Base-by-base conservation (phyloP, 2,797 vertebrate species). In the Gobio occitaniae region DNA sequence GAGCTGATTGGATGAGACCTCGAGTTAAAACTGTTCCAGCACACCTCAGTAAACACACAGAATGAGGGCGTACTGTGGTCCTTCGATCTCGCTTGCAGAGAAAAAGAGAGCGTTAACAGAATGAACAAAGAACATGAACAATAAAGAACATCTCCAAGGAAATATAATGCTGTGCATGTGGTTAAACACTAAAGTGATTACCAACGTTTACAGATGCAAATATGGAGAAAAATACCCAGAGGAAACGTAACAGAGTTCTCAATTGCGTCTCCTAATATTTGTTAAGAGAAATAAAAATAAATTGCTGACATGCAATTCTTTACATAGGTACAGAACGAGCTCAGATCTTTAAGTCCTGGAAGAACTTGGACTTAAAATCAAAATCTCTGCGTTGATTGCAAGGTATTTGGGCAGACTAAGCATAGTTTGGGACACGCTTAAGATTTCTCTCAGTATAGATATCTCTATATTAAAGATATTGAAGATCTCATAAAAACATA, bases 1-100 rank as follows among this genome's bases (percentile, higher is more conserved):
- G 91, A 93, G 12, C 74, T 90, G 87, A 84, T 44, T 82, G 38
- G 81, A 84, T 76, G 66, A 89, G 87, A 74, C 77, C 76, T 8
- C 36, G 86, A 76, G 71, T 84, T 80, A 87, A 90, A 90, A 82
- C 82, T 86, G 69, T 84, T 75, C 86, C 76, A 86, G 56, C 84
- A 87, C 83, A 84, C 75, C 81, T 85, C 78, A 84, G 80, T 88
- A 85, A 83, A 79, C 79, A 78, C 77, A 81, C 44, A 81, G 71
- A 88, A 88, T 82, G 50, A 86, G 78, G 54, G 52, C 6, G 3
- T 41, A 47, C 78, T 16, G 36, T 76, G 29, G 47, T 19, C 36
- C 66, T 74, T 80, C 29, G 2, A 16, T 63, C 65, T 25, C 65
- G 9, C 76, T 84, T 65, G 54, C 13, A 15, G 41, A 19, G 36